A percentile compares a stretch with the other conserved stretches of the same genome.
Evolutionary conservation across 2,797 vertebrate genomes (phyloP).

Genomic region (Anolis apletophallus): DNA sequence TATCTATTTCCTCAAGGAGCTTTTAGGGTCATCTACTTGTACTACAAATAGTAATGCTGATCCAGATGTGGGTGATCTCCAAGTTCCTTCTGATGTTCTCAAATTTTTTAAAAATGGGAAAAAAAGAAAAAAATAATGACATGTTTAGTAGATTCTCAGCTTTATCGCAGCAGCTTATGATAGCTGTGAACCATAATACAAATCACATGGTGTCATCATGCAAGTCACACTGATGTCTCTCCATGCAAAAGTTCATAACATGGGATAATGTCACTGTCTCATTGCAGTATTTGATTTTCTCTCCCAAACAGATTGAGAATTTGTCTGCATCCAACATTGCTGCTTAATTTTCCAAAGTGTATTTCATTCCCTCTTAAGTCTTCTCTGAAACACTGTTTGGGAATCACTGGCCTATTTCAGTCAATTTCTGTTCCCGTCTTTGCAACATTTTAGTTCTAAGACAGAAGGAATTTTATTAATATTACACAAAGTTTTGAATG

Average conservation of each 20-base stretch:
- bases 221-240: too few relatives aligned
- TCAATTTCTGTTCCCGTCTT: not conserved
- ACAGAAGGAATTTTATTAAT: slow-evolving; percentile 14
- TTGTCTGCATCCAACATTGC: not conserved
- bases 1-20: not conserved
- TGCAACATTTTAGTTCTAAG: not conserved
- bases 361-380: not conserved
- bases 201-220: not conserved
- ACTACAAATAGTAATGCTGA: too few relatives aligned
- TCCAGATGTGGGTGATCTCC: too few relatives aligned
- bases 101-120: too few relatives aligned
- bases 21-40: too few relatives aligned
- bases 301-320: not conserved
- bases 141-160: not conserved
- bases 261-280: not conserved
- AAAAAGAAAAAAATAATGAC: not conserved
- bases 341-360: not conserved
- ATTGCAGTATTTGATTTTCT: not conserved
- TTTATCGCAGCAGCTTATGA: not conserved
- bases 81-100: too few relatives aligned
- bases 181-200: not conserved
- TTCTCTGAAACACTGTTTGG: slow-evolving; percentile 19
- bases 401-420: slow-evolving; percentile 37
- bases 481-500: not conserved
- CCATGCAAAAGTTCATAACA: not conserved